Conservation (phyloP, 1,140 invertebrate genomes). For the Drosophila sp. region DNA sequence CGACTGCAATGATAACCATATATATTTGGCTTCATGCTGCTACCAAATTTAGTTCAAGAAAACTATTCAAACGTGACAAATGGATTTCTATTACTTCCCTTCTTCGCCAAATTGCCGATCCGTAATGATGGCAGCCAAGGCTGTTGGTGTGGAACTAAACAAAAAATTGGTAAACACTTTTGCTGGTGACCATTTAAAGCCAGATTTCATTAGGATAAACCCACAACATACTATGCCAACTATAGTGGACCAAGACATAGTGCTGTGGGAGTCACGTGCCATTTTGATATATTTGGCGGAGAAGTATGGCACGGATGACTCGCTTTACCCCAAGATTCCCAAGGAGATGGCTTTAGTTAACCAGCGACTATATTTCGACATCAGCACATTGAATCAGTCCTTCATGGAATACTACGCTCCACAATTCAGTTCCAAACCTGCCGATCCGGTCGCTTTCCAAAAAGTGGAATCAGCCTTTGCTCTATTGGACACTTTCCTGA, state of each 20-base stretch:
- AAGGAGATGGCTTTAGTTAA: constrained; percentile 84
- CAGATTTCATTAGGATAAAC: constrained; percentile 84
- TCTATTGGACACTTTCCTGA: constrained; percentile 84
- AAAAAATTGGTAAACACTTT: constrained; percentile 84
- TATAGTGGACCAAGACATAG: constrained; percentile 51
- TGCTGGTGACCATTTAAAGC: constrained; percentile 86
- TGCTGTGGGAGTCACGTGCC: constrained; percentile 66
- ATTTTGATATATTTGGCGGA: constrained; percentile 65
- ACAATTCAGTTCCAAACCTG: constrained; percentile 30
- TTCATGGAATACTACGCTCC: constrained; percentile 39
- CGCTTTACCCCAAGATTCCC: constrained; percentile 85
- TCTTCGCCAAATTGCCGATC: constrained; percentile 80
- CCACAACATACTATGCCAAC: constrained; percentile 77
- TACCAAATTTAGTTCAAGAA: constrained; percentile 9
- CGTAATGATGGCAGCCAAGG: constrained; percentile 80
- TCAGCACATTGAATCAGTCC: constrained; percentile 83
- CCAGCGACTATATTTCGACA: constrained; percentile 85
- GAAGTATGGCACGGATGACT: constrained; percentile 81
- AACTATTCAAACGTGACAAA: constrained; percentile 4
- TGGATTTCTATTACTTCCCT: constrained; percentile 51
- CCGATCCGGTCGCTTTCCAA: constrained; percentile 28
- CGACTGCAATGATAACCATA: constrained; percentile 4
- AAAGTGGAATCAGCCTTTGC: constrained; percentile 39
- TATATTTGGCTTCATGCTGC: not conserved
- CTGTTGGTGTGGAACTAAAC: constrained; percentile 83